Base-by-base conservation (phyloP, 2,888 invertebrate genomes). In the Eustalomyia histrio region DNA sequence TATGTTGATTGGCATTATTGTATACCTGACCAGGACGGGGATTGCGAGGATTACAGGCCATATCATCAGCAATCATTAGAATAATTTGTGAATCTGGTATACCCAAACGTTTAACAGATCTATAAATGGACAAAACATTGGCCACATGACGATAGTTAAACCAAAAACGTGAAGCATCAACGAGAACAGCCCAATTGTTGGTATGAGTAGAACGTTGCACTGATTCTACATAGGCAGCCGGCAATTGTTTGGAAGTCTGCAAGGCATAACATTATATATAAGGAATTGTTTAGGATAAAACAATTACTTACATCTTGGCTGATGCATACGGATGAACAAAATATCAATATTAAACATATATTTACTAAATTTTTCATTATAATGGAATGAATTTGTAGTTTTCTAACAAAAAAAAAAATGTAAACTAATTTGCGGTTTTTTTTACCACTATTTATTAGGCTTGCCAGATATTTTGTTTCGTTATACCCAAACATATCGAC, bases 71-170 rank as follows among this genome's bases (percentile, higher is more conserved):
- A 83, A 99, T 95, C 99, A 99, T 99, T 72, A 99, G 91, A 84
- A 99, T 99, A 73, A 99, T 99, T 90, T 99, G 99, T 75, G 96
- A 96, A 90, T 99, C 99, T 0, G 99, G 99, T 85, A 99, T 99
- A n/a, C 99, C 99, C 4, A 99, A 92, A 16, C 99, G 93, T 91
- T 99, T 99, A 0, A 99, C 98, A 89, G 98, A 98, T 12, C 99
- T 94, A 89, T 99, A 99, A 82, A 99, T 97, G 0, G 99, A 99
- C 17, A 99, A 91, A 0, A 99, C 99, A 90, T 99, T 99, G 4
- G 99, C 99, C 35, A 99, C 98, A 94, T 99, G 99, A 7, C 99
- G 94, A 90, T 99, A 99, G 90, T 99, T 99, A 89, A 99, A 99
- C 99, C 99, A 99, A 91, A 99, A 99, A 74, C 99, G 92, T 0